Evolutionary conservation across 2,888 invertebrate species (phyloP), one percentile per base, ranked within the genome.

Genomic region (Aspidiotus destructor): DNA sequence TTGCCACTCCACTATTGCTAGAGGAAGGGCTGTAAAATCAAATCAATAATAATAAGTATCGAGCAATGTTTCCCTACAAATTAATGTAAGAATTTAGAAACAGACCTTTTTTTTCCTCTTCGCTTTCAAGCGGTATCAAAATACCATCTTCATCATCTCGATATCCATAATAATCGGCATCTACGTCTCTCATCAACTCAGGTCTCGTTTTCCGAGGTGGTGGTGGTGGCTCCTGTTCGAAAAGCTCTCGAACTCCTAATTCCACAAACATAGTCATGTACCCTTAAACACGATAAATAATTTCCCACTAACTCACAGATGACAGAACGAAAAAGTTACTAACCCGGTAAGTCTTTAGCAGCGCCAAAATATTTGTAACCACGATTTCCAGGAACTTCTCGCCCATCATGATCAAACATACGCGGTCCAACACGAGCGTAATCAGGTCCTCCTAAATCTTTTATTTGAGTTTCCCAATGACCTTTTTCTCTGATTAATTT

Each of bases 321-420:
- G 53, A 52, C 17, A 52, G 2, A 63, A 63, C 6, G 8, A 52
- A 5, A 52, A 52, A 11, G 15, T 17, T 16, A 52, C 17, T 52
- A 75, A 85, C 85, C 96, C 68, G 99, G 99, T 73, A 99, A 80
- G 79, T 99, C 98, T 78, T 95, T 94, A 0, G 97, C 95, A 17
- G 97, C 97, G 48, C 97, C 98, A 79, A 98, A 98, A 79, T 98
- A 99, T 79, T 98, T 97, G 78, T 99, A 99, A 0, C 99, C 98
- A 73, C 93, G 84, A 79, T 96, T 97, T 13, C 98, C 97, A 0
- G 97, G 96, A 0, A 98, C 97, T 79, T 99, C 99, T 74, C 92
- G 89, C 1, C 92, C 93, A 77, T 93, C 92, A 73, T 92, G 89
- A 77, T 94, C 93, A 68, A 93, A 81, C 91, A 95, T 93, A 75